phyloP scores from a whole-genome alignment of 2,113 vertebrate species.

The Manacus vitellinus region DNA sequence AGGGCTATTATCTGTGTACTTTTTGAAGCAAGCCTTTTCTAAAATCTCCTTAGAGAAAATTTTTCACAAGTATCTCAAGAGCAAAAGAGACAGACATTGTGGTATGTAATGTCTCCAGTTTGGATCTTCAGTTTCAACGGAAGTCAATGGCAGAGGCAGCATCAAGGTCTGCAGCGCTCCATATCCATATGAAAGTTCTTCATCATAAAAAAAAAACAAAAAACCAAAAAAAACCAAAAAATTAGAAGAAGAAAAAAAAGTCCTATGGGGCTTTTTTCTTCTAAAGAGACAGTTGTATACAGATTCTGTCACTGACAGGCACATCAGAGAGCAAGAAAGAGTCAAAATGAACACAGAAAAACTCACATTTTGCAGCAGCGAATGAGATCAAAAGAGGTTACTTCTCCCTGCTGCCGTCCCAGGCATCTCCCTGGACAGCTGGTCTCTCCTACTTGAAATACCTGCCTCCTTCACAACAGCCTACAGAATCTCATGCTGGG shows the following conservation, averaged over 20 bases:
- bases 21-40: background rate
- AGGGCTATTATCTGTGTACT: background rate
- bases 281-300: background rate
- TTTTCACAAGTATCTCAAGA: background rate
- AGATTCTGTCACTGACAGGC: slow-evolving; percentile 5
- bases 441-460: slow-evolving; percentile 34
- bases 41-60: background rate
- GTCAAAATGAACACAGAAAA: background rate
- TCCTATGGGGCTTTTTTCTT: background rate
- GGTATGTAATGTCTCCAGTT: background rate
- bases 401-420: background rate
- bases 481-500: slow-evolving; percentile 53
- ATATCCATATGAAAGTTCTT: background rate
- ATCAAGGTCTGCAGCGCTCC: background rate
- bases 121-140: background rate
- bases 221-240: background rate
- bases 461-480: slow-evolving; percentile 43
- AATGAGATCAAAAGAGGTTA: slow-evolving; percentile 51
- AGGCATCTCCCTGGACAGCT: slow-evolving; percentile 35
- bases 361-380: background rate
- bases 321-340: slow-evolving; percentile 16
- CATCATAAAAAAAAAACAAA: background rate
- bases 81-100: background rate
- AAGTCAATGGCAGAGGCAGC: background rate
- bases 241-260: background rate